Conservation (phyloP, 1,140 invertebrate species). For the Heliconius eleuchia region DNA sequence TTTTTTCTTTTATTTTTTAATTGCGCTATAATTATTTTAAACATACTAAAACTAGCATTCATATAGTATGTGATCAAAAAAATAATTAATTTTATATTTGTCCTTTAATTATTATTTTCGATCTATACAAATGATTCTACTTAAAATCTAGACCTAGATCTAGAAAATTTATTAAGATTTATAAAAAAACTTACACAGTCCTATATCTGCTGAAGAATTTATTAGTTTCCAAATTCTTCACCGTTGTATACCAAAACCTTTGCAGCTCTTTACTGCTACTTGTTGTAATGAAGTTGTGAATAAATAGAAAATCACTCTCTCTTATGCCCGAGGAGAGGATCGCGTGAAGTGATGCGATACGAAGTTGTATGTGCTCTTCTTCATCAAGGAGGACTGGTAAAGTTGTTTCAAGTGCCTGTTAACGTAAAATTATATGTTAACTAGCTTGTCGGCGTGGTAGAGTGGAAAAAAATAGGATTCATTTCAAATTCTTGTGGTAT, state of each 20-base stretch:
- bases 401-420: conserved; percentile 72
- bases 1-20: too few relatives aligned
- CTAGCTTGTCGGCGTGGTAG: too few relatives aligned
- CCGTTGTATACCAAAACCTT: conserved; percentile 87
- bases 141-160: too few relatives aligned
- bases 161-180: too few relatives aligned
- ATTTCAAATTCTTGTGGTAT: too few relatives aligned
- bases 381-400: conserved; percentile 86
- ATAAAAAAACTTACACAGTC: conserved; percentile 57
- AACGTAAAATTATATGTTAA: not conserved
- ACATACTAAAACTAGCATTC: too few relatives aligned
- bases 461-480: too few relatives aligned
- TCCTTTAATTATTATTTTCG: too few relatives aligned
- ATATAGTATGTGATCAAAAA: too few relatives aligned
- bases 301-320: conserved; percentile 84
- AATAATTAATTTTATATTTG: too few relatives aligned
- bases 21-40: too few relatives aligned
- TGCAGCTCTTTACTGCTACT: conserved; percentile 85
- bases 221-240: conserved; percentile 85
- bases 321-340: conserved; percentile 84
- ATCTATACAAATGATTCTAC: too few relatives aligned
- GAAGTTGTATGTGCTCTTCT: conserved; percentile 85
- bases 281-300: conserved; percentile 86
- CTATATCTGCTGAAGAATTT: conserved; percentile 56
- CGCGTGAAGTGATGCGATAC: conserved; percentile 84